phyloP scores from a whole-genome alignment of 2,113 vertebrate species.

The Chroicocephalus ridibundus region DNA sequence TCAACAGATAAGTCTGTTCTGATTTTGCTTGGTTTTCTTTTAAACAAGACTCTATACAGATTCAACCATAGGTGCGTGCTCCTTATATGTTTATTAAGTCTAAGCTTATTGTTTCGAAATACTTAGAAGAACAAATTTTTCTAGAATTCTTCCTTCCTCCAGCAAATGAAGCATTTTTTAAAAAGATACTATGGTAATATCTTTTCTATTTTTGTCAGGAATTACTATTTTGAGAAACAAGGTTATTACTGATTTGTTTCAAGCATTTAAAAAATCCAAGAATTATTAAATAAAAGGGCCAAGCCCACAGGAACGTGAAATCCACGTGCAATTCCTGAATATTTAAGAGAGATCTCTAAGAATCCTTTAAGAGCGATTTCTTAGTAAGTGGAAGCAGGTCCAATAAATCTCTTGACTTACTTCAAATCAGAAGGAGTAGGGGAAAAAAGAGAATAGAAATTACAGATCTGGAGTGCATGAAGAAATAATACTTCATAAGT shows the following conservation, averaged over 20 bases:
- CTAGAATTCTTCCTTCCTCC: neutral
- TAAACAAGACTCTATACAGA: neutral
- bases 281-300: neutral
- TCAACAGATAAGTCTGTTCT: neutral
- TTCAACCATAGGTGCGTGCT: neutral
- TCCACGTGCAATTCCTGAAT: neutral
- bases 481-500: neutral
- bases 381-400: accelerated
- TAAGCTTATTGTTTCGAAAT: neutral
- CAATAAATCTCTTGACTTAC: neutral
- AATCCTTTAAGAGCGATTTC: neutral
- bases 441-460: neutral
- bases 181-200: neutral
- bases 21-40: neutral
- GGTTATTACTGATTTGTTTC: neutral
- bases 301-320: neutral
- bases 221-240: neutral
- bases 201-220: neutral
- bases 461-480: neutral
- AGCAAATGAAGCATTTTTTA: neutral
- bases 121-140: neutral
- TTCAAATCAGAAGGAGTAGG: neutral
- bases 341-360: neutral
- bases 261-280: neutral
- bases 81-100: neutral